Base-by-base conservation (phyloP, 2,113 vertebrate genomes). In the Hoplias malabaricus region DNA sequence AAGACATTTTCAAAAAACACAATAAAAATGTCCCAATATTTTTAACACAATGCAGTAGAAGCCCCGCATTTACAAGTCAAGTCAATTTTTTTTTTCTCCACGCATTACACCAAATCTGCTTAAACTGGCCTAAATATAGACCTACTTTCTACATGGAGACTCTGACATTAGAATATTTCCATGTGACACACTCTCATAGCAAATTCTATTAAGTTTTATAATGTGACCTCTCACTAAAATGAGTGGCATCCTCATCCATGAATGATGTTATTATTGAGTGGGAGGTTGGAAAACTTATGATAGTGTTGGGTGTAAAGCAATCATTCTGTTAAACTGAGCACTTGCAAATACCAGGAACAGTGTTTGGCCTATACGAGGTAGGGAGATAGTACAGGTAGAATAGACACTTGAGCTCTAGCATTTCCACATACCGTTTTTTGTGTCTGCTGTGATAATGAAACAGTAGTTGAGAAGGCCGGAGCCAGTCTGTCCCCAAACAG, bases 401-500 rank as follows among this genome's bases (percentile, higher is more conserved):
- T 33, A 4, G 34, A 34, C 8, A 0, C 9, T 36, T 66, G 48
- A 23, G 42, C 29, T 71, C 40, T 31, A 11, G 36, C 38, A 50
- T 59, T 67, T 48, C 14, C 3, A 68, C 80, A 19, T 72, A 84
- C 83, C 36, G 27, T 40, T 82, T 84, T 84, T n/a, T 53, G 73
- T 42, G 62, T 69, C 56, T 77, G 82, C 10, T 81, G 83, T 3
- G 80, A 79, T 8, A 73, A 82, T 65, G 77, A 80, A 62, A 68
- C 73, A 56, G 68, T 19, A 1, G 73, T 50, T 40, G 83, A 75
- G 31, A 82, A 84, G 16, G 77, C 70, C 3, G 83, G 80, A n/a
- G 80, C 69, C 73, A 82, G 63, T 34, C 80, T 72, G 63, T 84
- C 83, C 10, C 80, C 83, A 74, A 81, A 84, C 31, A 84, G 50